Conservation (phyloP, 2,797 vertebrate genomes). For the Acanthiza pusilla region DNA sequence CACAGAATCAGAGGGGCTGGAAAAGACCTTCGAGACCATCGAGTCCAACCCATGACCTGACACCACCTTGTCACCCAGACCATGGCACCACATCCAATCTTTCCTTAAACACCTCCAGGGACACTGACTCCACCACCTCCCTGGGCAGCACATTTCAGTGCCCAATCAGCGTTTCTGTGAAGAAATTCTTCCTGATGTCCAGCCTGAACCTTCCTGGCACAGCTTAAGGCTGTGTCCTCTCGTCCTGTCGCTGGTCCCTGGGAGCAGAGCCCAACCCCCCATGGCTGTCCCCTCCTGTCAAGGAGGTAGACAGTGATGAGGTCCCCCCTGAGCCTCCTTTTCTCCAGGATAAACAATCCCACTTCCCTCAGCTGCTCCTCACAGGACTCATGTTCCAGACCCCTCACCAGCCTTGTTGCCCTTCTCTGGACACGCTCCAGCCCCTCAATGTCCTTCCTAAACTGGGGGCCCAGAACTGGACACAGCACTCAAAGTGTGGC, state of each 20-base stretch:
- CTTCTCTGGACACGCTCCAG: background rate
- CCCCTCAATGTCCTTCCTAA: background rate
- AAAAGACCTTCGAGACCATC: background rate
- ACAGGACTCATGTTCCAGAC: background rate
- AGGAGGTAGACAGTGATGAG: background rate
- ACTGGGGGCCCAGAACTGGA: background rate
- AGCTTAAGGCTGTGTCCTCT: background rate
- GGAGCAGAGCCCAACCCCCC: background rate
- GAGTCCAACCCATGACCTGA: background rate
- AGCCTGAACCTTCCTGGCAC: background rate
- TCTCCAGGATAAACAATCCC: background rate
- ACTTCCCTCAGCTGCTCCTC: rapidly evolving
- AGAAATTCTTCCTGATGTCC: background rate
- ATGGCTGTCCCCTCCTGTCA: background rate
- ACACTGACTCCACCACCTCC: background rate
- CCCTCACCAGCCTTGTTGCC: background rate
- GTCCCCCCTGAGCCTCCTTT: background rate
- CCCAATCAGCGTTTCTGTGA: background rate
- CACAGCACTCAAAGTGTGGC: no score
- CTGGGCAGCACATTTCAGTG: background rate
- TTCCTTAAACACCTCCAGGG: background rate
- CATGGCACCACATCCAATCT: background rate
- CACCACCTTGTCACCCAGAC: background rate
- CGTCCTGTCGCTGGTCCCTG: rapidly evolving
- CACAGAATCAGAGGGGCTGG: background rate